Evolutionary conservation across 2,113 vertebrate species (phyloP).

Genomic region (Scolopax mira): DNA sequence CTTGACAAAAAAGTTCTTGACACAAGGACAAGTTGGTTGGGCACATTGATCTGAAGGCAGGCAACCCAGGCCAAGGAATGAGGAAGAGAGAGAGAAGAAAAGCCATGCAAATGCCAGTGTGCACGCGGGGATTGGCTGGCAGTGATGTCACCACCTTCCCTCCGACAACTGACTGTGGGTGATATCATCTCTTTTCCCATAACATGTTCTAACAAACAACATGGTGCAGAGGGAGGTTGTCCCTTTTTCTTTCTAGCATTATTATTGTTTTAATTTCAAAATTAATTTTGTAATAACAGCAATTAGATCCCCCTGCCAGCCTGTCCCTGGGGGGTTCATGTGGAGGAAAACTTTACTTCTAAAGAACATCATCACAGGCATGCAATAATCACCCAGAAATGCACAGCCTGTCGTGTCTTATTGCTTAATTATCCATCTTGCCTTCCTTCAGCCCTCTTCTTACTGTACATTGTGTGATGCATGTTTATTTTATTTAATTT

Average conservation of each 20-base stretch:
- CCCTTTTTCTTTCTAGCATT: background rate
- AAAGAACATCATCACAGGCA: background rate
- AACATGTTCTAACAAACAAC: background rate
- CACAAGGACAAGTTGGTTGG: background rate
- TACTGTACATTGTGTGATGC: background rate
- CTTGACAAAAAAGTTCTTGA: background rate
- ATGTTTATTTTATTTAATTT: slow-evolving; percentile 3
- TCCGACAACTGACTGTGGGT: background rate
- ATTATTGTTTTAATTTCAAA: slow-evolving; percentile 34
- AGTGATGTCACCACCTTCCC: background rate
- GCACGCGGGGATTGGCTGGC: background rate
- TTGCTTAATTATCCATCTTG: slow-evolving; percentile 66
- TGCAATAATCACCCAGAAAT: slow-evolving; percentile 38
- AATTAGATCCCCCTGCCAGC: slow-evolving; percentile 25
- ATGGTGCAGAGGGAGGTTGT: background rate
- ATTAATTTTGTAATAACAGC: slow-evolving; percentile 36
- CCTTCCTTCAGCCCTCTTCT: slow-evolving; percentile 18
- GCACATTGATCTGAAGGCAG: background rate
- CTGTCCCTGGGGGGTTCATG: slow-evolving; percentile 1
- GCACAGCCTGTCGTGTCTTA: slow-evolving; percentile 24
- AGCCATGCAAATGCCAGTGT: background rate
- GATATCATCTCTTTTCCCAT: slow-evolving; percentile 7
- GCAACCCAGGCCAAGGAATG: background rate
- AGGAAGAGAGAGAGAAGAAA: background rate
- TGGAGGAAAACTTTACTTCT: background rate